These are phyloP conservation scores for Pangasius sanitwongsei DNA, from an alignment of 2,797 vertebrate genomes.

Conservation along the genomic window DNA sequence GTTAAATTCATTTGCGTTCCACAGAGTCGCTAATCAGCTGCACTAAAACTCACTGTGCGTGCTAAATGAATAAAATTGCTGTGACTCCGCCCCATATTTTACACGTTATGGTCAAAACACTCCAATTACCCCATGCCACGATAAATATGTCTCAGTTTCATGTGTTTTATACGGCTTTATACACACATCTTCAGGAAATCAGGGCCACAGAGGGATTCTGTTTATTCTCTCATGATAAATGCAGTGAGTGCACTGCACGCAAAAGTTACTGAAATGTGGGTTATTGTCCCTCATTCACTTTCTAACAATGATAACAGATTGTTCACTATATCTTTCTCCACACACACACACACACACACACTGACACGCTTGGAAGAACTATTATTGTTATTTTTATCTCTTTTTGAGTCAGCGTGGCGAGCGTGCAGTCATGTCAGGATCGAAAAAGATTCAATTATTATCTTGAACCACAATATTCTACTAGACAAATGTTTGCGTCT, in stretches of 20 bases:
- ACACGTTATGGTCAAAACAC: not conserved
- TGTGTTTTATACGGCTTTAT: too few species aligned
- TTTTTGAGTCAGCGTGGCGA: not conserved
- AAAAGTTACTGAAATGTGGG: not conserved
- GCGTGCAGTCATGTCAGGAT: not conserved
- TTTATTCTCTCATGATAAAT: not conserved
- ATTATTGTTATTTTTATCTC: conserved; percentile 1
- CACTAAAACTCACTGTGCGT: not conserved
- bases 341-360: not conserved
- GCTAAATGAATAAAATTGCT: not conserved
- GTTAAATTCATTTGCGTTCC: too few species aligned
- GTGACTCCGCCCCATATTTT: not conserved
- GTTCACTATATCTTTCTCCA: not conserved
- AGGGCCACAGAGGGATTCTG: not conserved
- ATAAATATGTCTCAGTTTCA: not conserved
- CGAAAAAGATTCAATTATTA: not conserved
- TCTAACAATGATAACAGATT: not conserved
- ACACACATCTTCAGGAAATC: not conserved
- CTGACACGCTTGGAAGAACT: not conserved
- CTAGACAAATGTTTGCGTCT: not conserved
- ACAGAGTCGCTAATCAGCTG: not conserved
- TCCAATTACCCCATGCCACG: not conserved
- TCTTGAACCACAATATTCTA: not conserved
- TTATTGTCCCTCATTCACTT: not conserved
- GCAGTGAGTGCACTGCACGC: not conserved